A percentile compares a stretch with the other conserved stretches of the same genome.
Evolutionary conservation across 2,888 invertebrate genomes (phyloP).

Genomic region (Coremacera marginata): DNA sequence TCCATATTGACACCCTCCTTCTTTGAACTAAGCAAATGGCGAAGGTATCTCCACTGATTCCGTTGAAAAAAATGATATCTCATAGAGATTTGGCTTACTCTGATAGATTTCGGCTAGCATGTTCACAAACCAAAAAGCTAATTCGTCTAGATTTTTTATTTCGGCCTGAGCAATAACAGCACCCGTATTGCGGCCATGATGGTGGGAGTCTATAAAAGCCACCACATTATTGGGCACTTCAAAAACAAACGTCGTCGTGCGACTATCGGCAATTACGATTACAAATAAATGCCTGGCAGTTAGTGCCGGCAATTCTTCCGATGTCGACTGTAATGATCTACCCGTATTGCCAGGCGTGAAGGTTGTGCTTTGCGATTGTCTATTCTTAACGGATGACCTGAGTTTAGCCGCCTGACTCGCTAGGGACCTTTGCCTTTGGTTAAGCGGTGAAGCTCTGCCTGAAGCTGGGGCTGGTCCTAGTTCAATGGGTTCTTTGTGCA

Average conservation of each 20-base stretch:
- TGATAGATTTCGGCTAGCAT: conserved; percentile 60
- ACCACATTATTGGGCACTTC: conserved; percentile 58
- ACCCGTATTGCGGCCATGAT: conserved; percentile 59
- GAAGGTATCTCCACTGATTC: conserved; percentile 32
- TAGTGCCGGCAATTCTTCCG: neutral
- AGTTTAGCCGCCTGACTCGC: neutral
- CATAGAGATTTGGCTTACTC: conserved; percentile 59
- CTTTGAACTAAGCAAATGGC: neutral
- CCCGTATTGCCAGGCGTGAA: neutral
- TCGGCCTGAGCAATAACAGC: conserved; percentile 61
- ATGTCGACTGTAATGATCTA: neutral
- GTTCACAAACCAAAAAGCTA: conserved; percentile 59
- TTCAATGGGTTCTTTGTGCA: conserved; percentile 51
- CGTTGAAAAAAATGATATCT: conserved; percentile 59
- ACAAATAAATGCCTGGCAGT: conserved; percentile 54
- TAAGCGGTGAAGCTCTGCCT: neutral
- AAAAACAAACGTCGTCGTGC: conserved; percentile 61
- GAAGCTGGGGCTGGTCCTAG: too few species aligned
- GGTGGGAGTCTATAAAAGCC: conserved; percentile 62
- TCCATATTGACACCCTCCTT: neutral
- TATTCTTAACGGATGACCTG: neutral
- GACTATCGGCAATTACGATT: conserved; percentile 62
- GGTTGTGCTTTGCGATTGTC: neutral
- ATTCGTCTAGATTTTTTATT: conserved; percentile 55
- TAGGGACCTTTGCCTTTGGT: neutral